phyloP scores from a whole-genome alignment of 1,140 invertebrate species.

The Campoletis sonorensis region DNA sequence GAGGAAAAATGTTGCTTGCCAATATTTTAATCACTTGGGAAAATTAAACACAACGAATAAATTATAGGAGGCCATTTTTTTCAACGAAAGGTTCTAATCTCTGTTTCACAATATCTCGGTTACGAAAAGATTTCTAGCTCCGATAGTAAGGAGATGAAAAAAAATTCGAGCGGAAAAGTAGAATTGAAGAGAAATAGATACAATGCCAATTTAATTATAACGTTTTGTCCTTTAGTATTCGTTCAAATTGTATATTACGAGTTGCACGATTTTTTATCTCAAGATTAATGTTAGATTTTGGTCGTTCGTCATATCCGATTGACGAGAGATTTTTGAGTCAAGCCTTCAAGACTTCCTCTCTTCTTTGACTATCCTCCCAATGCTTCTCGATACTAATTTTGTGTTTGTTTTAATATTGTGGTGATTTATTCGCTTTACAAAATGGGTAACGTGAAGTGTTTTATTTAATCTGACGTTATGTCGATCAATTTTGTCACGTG shows the following conservation, averaged over 20 bases:
- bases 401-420: background rate
- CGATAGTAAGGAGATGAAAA: background rate
- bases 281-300: slow-evolving; percentile 53
- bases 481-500: background rate
- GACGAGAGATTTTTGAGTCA: slow-evolving; percentile 58
- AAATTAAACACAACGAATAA: too few relatives aligned
- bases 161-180: slow-evolving; percentile 5
- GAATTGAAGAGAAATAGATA: background rate
- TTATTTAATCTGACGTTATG: background rate
- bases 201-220: slow-evolving; percentile 50
- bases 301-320: slow-evolving; percentile 15
- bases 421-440: background rate
- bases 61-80: too few relatives aligned
- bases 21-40: too few relatives aligned
- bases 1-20: too few relatives aligned
- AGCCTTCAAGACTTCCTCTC: slow-evolving; percentile 51
- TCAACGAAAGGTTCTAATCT: too few relatives aligned
- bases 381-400: background rate
- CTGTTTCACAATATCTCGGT: too few relatives aligned
- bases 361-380: background rate
- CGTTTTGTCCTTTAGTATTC: slow-evolving; percentile 49
- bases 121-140: background rate
- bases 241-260: slow-evolving; percentile 51
- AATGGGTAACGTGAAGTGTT: background rate
- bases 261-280: slow-evolving; percentile 54